Percentiles rank a stretch among this genome's conserved stretches.
These are phyloP conservation scores for Platyura marginata DNA, from an alignment of 1,140 invertebrate genomes.

Conservation along the genomic window DNA sequence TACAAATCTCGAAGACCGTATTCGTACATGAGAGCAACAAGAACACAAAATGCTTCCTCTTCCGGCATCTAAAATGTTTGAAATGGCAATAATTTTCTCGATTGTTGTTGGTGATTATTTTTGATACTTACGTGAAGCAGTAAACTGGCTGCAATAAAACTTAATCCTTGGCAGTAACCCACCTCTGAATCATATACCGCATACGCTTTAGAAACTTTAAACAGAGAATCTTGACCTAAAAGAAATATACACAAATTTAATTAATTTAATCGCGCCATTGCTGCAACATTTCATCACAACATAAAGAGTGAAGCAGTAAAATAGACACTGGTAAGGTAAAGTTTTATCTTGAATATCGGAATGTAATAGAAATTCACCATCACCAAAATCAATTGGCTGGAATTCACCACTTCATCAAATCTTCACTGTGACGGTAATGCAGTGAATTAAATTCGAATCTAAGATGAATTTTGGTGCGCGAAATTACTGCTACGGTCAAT, in stretches of 20 bases:
- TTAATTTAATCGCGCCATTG: too few relatives aligned
- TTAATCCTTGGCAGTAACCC: constrained; percentile 96
- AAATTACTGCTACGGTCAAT: too few relatives aligned
- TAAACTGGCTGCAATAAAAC: constrained; percentile 88
- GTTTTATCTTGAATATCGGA: too few relatives aligned
- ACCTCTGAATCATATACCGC: constrained; percentile 94
- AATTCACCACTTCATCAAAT: too few relatives aligned
- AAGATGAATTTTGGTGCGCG: too few relatives aligned
- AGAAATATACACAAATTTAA: constrained; percentile 13
- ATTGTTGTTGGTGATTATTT: neutral
- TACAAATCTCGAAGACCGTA: constrained; percentile 89
- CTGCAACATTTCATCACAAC: too few relatives aligned
- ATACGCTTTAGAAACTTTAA: constrained; percentile 92
- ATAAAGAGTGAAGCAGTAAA: too few relatives aligned
- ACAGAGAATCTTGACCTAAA: constrained; percentile 93
- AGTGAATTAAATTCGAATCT: too few relatives aligned
- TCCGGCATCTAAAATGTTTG: constrained; percentile 78
- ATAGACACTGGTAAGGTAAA: too few relatives aligned
- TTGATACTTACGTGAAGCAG: constrained; percentile 79
- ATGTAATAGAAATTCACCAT: too few relatives aligned
- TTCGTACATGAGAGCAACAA: constrained; percentile 94
- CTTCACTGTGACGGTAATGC: too few relatives aligned
- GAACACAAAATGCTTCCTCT: constrained; percentile 94
- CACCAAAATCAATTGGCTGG: too few relatives aligned
- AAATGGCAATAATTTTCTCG: neutral